Evolutionary conservation across 2,113 vertebrate genomes (phyloP).

Genomic region (Rhinichthys klamathensis): DNA sequence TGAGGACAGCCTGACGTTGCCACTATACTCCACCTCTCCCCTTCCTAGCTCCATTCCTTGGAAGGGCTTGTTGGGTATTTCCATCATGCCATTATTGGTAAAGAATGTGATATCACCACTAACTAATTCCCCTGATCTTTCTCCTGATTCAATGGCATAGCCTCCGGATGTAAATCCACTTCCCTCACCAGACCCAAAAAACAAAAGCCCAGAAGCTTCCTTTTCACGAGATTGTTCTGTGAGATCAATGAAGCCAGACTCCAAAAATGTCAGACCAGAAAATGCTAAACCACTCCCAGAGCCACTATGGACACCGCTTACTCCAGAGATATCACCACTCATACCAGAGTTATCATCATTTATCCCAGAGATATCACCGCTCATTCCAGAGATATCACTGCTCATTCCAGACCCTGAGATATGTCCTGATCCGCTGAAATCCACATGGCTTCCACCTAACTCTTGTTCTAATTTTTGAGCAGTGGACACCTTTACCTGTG

Average conservation of each 20-base stretch:
- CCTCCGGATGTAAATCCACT: slow-evolving; percentile 76
- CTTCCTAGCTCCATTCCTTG: slow-evolving; percentile 77
- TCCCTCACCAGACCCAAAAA: slow-evolving; percentile 66
- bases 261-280: slow-evolving; percentile 77
- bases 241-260: slow-evolving; percentile 77
- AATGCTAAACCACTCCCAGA: slow-evolving; percentile 75
- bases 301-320: slow-evolving; percentile 57
- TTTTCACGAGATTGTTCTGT: slow-evolving; percentile 73
- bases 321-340: slow-evolving; percentile 63
- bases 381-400: slow-evolving; percentile 62
- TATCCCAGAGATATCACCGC: slow-evolving; percentile 64
- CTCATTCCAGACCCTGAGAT: slow-evolving; percentile 63
- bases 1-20: slow-evolving; percentile 64
- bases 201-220: slow-evolving; percentile 79
- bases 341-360: slow-evolving; percentile 60
- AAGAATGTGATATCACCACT: slow-evolving; percentile 77
- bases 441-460: slow-evolving; percentile 74
- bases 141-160: slow-evolving; percentile 73
- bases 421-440: slow-evolving; percentile 79
- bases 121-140: slow-evolving; percentile 68
- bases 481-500: slow-evolving; percentile 72
- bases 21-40: slow-evolving; percentile 67
- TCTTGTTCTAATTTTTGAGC: slow-evolving; percentile 69
- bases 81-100: slow-evolving; percentile 70
- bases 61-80: slow-evolving; percentile 70